phyloP scores from a whole-genome alignment of 2,797 vertebrate genomes.

The Amblyopsis hoosieri region DNA sequence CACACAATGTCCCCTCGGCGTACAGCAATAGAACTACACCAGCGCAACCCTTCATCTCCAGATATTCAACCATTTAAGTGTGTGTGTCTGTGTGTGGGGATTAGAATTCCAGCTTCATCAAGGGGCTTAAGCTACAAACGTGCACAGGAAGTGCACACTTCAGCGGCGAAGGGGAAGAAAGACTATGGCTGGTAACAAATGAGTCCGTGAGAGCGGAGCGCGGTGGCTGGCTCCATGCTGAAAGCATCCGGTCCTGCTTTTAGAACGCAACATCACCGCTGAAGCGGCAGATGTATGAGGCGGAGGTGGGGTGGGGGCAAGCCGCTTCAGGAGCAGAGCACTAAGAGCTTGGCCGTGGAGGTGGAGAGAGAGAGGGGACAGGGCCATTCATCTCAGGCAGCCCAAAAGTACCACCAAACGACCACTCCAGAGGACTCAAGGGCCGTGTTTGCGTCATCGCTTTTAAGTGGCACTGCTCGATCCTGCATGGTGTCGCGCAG shows the following conservation, averaged over 20 bases:
- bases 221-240: conserved; percentile 72
- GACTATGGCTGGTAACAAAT: conserved; percentile 72
- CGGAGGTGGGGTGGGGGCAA: conserved; percentile 34
- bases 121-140: conserved; percentile 66
- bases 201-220: conserved; percentile 72
- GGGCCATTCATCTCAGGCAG: conserved; percentile 70
- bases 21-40: conserved; percentile 66
- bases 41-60: conserved; percentile 72
- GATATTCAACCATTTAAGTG: conserved; percentile 75
- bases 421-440: conserved; percentile 67
- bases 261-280: conserved; percentile 79
- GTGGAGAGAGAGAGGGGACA: conserved; percentile 50
- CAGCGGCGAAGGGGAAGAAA: conserved; percentile 68
- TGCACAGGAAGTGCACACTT: conserved; percentile 80
- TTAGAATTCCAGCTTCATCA: conserved; percentile 70
- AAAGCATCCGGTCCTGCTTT: conserved; percentile 79
- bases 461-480: conserved; percentile 60
- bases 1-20: conserved; percentile 69
- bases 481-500: conserved; percentile 44
- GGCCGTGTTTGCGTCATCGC: conserved; percentile 71
- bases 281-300: conserved; percentile 72
- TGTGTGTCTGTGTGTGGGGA: conserved; percentile 63
- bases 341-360: conserved; percentile 62
- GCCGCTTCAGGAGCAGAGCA: conserved; percentile 61
- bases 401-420: conserved; percentile 72